Evolutionary conservation across 2,888 invertebrate genomes (phyloP), one percentile per base, ranked within the genome.

Genomic region (Trachelus iudaicus): DNA sequence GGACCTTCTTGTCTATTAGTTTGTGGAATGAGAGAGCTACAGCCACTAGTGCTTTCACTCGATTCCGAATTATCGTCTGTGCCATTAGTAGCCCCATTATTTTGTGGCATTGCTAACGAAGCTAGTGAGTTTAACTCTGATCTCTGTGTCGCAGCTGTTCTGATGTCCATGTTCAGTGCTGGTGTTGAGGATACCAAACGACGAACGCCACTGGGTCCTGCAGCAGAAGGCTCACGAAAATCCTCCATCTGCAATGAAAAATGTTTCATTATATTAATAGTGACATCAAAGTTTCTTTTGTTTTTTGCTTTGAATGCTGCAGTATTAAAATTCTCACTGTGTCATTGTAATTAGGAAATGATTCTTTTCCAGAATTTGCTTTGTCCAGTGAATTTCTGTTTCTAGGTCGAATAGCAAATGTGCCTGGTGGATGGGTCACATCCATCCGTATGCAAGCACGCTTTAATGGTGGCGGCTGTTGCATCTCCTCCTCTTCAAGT

Each of bases 41-140:
- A 93, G 35, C 93, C 93, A 88, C 93, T 94, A 23, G 93, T 94
- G 76, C 93, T 93, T 85, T 93, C 94, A 82, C 93, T 93, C 82
- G 93, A 93, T 85, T 94, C 93, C 33, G 94, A 93, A 87, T 93
- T 92, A 82, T 93, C 93, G 84, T 93, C 93, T 33, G 89, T 91
- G 80, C 89, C 90, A 82, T 90, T 90, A n/a, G 86, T 79, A 56
- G 87, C 79, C 15, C 87, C 89, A 79, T 90, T 88, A 80, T 88
- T 89, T 74, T 77, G 76, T 80, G 86, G 82, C 31, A 84, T 77
- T 56, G 56, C 23, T 56, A 56, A 56, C 31, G 85, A 71, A 75
- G 86, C 81, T 77, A 90, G 78, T 9, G 87, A 81, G 80, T 88
- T 88, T 31, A 88, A 81, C 33, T 88, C 81, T 13, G 89, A 83